Percentiles rank a stretch among this genome's conserved stretches.
Conservation (phyloP, 2,113 vertebrate species). For the Microcebus tavaratra region DNA sequence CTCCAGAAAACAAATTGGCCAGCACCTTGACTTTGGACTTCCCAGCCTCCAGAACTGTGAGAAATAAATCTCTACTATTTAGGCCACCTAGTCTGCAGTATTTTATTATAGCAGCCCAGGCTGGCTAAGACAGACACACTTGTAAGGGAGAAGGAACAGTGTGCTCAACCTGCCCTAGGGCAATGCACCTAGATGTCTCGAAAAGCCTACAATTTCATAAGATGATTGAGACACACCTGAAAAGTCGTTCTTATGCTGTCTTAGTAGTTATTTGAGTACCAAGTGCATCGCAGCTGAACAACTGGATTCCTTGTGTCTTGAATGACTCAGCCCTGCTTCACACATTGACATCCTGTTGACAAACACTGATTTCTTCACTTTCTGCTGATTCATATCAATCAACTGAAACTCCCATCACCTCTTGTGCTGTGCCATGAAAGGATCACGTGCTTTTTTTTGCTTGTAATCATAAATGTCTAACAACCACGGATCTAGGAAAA, state of each 20-base stretch:
- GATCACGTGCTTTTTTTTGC: neutral
- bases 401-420: neutral
- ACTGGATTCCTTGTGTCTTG: neutral
- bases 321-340: neutral
- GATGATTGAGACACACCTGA: neutral
- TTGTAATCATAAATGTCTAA: neutral
- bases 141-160: neutral
- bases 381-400: constrained; percentile 22
- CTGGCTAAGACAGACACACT: no score
- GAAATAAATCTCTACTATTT: neutral
- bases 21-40: neutral
- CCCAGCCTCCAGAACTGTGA: neutral
- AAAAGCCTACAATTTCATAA: neutral
- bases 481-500: neutral
- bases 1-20: neutral
- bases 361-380: neutral
- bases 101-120: neutral
- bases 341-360: constrained; percentile 51
- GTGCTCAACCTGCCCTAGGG: neutral
- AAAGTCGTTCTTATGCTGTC: neutral
- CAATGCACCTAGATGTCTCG: neutral
- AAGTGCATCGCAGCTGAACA: neutral
- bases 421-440: neutral
- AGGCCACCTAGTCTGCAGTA: neutral
- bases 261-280: neutral